These are phyloP conservation scores for Salvelinus sp. DNA, from an alignment of 2,113 vertebrate genomes.

Conservation along the genomic window DNA sequence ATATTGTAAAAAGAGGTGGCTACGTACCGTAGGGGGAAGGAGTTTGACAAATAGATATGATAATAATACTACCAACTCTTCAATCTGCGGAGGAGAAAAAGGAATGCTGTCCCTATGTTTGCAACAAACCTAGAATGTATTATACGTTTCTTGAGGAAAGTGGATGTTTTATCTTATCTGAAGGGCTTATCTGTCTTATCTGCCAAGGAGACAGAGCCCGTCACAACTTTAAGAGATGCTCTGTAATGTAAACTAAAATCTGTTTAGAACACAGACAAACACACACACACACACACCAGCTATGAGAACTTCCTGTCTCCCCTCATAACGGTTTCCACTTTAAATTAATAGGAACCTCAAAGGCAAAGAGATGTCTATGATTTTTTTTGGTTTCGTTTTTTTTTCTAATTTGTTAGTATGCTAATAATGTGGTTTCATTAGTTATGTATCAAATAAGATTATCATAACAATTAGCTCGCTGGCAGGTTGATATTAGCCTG, in stretches of 20 bases:
- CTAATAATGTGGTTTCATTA: conserved; percentile 61
- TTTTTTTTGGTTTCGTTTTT: conserved; percentile 31
- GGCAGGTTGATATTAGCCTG: conserved; percentile 57
- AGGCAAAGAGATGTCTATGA: conserved; percentile 29
- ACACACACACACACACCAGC: not conserved
- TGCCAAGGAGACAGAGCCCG: conserved; percentile 9
- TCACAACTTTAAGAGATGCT: not conserved
- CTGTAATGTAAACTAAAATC: no score
- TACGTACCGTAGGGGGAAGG: no score
- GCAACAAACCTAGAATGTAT: conserved; percentile 3
- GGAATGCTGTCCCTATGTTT: no score
- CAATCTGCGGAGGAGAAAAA: no score
- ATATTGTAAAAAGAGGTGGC: no score
- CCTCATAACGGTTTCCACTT: not conserved
- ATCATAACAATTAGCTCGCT: conserved; percentile 59
- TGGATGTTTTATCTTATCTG: not conserved
- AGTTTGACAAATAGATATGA: no score
- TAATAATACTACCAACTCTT: no score
- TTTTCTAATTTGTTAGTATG: conserved; percentile 37
- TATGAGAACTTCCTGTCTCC: no score
- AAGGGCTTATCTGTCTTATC: conserved; percentile 3
- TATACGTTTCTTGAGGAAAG: not conserved
- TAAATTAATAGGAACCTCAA: conserved; percentile 2
- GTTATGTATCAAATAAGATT: conserved; percentile 44
- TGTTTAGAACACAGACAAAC: not conserved